Evolutionary conservation across 2,797 vertebrate genomes (phyloP).

Genomic region (Nothura maculosa): DNA sequence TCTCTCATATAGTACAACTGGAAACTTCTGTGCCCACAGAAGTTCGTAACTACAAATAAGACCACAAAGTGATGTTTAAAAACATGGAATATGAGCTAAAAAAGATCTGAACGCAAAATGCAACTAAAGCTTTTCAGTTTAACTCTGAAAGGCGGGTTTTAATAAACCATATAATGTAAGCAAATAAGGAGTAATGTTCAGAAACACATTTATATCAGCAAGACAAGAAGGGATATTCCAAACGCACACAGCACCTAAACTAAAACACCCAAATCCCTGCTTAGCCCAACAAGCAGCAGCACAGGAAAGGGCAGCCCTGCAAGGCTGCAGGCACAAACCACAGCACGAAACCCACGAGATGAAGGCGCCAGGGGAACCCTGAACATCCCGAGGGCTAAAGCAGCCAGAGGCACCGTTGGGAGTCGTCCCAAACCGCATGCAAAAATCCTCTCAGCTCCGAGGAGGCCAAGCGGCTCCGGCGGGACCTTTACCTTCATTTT

Average conservation of each 20-base stretch:
- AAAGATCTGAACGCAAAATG: neutral
- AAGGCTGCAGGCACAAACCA: neutral
- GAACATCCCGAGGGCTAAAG: neutral
- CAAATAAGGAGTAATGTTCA: neutral
- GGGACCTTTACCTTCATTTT: slow-evolving; percentile 86
- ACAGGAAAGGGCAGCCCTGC: neutral
- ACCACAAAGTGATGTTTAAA: neutral
- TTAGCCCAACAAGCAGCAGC: neutral
- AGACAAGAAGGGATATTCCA: neutral
- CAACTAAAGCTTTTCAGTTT: neutral
- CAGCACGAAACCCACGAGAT: neutral
- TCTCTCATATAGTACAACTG: neutral
- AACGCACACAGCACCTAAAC: neutral
- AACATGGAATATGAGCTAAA: neutral
- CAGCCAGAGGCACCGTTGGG: slow-evolving; percentile 41
- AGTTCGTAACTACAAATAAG: neutral
- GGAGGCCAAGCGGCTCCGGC: slow-evolving; percentile 51
- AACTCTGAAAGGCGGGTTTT: neutral
- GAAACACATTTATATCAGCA: neutral
- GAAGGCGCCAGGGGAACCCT: neutral
- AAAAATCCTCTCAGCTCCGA: slow-evolving; percentile 69
- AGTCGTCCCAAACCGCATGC: slow-evolving; percentile 56
- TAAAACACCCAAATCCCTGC: neutral
- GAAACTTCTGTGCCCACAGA: neutral
- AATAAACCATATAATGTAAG: neutral